These are phyloP conservation scores for Calephelis perditalis DNA, from an alignment of 2,888 invertebrate species.

Conservation along the genomic window DNA sequence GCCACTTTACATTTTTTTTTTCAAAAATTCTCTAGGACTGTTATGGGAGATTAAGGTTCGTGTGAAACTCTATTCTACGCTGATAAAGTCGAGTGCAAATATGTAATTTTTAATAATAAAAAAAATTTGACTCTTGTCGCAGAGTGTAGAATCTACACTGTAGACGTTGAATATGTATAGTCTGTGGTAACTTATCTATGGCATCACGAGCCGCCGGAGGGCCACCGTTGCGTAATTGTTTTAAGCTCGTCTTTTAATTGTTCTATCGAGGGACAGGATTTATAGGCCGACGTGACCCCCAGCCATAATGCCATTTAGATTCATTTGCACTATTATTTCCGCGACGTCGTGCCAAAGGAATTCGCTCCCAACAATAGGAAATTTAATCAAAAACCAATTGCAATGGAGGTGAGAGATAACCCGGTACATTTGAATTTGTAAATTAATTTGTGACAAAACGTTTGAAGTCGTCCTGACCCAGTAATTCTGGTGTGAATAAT, in stretches of 20 bases:
- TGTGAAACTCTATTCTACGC: too few species aligned
- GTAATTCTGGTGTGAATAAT: too few species aligned
- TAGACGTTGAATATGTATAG: constrained; percentile 17
- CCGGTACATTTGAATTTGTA: constrained; percentile 28
- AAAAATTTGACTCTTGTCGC: too few species aligned
- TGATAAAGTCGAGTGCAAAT: too few species aligned
- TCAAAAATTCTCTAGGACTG: too few species aligned
- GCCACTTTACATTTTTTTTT: too few species aligned
- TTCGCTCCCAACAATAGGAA: constrained; percentile 51
- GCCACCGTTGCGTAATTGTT: constrained; percentile 75
- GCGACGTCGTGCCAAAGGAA: constrained; percentile 62
- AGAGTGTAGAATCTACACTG: too few species aligned
- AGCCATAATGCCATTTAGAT: constrained; percentile 61
- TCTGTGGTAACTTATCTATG: constrained; percentile 33
- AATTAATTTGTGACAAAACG: too few species aligned
- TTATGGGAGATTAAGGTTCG: too few species aligned
- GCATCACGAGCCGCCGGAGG: constrained; percentile 63
- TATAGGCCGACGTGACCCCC: constrained; percentile 72
- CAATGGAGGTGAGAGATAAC: constrained; percentile 41
- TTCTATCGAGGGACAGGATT: constrained; percentile 72
- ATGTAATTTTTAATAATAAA: too few species aligned
- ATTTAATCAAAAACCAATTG: constrained; percentile 61
- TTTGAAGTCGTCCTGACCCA: too few species aligned
- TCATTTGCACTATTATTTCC: constrained; percentile 72
- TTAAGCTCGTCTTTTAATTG: constrained; percentile 77